Conservation (phyloP, 1,140 invertebrate genomes). For the Planococcus citri region DNA sequence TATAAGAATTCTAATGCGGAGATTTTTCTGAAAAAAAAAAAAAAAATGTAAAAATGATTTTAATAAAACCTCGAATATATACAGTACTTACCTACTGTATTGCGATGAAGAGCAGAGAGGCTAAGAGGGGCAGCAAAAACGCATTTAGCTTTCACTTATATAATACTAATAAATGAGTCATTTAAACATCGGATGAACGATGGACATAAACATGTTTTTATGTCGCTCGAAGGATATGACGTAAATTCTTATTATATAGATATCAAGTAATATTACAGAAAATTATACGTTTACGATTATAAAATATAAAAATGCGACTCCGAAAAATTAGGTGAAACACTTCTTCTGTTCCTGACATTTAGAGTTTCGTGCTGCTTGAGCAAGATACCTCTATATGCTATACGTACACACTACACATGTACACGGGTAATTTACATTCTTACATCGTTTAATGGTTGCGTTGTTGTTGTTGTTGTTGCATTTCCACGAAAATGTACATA, state of each 20-base stretch:
- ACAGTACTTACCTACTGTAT: too few species aligned
- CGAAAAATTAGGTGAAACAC: background rate
- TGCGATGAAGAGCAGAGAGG: too few species aligned
- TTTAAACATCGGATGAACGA: background rate
- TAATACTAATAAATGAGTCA: background rate
- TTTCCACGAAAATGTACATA: background rate
- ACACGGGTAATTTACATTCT: background rate
- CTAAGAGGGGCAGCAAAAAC: too few species aligned
- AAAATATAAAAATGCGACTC: background rate
- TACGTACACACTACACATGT: too few species aligned
- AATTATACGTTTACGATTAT: background rate
- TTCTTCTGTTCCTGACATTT: conserved; percentile 2
- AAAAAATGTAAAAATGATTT: too few species aligned
- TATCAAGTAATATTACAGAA: background rate
- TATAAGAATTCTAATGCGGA: too few species aligned
- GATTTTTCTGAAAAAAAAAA: too few species aligned
- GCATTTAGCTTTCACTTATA: background rate
- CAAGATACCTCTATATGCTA: too few species aligned
- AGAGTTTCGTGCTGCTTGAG: background rate
- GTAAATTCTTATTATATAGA: conserved; percentile 4
- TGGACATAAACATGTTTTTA: conserved; percentile 4
- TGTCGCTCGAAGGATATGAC: conserved; percentile 5
- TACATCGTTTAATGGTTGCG: background rate
- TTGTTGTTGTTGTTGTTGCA: background rate
- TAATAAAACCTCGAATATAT: too few species aligned